Base-by-base conservation (phyloP, 2,797 vertebrate species). In the Microtus obscurus region DNA sequence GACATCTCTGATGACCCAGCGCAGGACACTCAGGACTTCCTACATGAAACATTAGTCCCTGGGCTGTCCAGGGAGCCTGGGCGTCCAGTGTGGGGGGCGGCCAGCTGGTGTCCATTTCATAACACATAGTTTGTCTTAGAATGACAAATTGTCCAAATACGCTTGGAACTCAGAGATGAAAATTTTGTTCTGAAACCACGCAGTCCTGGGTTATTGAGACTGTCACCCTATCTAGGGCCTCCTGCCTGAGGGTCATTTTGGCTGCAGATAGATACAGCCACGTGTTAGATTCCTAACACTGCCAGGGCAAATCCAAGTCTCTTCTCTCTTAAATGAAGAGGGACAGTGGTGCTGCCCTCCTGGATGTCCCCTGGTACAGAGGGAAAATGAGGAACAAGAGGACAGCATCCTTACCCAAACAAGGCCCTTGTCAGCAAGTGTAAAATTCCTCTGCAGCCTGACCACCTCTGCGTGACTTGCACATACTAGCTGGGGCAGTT, bases 1-100 rank as follows among this genome's bases (percentile, higher is more conserved):
- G 40, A 73, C 0, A 3, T 37, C 48, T 6, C 0, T 2, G 12
- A 23, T 37, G 11, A 1, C 67, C 56, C 1, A 8, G 5, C 9
- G 37, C 3, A 21, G 43, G 74, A 29, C 31, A 71, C 23, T 1
- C 12, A 53, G 43, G 23, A 9, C 10, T 21, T 67, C 40, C 56
- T 7, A 2, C 1, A 8, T 4, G 13, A 40, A 77, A 69, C 0
- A 2, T 6, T 27, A 40, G 45, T 21, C n/a, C 11, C 6, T n/a
- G 16, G 61, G 37, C 51, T 45, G 1, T 31, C 63, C 11, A 43
- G 77, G 79, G 48, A 51, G 21, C 59, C 51, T 27, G 51, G 6
- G 43, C 34, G 76, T 6, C 27, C 51, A 19, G 37, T 74, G 71
- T 27, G 48, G 2, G 71, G 0, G 71, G 6, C 9, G 63, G 21